Conservation (phyloP, 2,797 vertebrate genomes). For the Pseudomugil tenellus region DNA sequence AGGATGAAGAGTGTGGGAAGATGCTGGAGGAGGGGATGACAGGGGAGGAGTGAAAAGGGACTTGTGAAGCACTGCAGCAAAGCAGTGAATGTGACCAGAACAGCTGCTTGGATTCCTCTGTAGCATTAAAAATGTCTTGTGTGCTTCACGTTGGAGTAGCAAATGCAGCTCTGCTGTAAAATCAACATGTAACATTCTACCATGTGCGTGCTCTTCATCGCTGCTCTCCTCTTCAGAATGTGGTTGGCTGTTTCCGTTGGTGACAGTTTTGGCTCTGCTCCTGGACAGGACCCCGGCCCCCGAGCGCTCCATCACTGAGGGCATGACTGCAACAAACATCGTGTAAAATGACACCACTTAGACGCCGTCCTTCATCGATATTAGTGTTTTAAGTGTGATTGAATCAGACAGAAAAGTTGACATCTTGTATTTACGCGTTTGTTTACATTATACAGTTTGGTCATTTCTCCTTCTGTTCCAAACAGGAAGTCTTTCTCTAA, state of each 20-base stretch:
- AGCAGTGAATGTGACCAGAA: conserved; percentile 30
- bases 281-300: conserved; percentile 90
- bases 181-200: conserved; percentile 64
- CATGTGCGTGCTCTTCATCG: conserved; percentile 91
- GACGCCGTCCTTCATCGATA: conserved; percentile 4
- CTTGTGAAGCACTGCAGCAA: conserved; percentile 46
- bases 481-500: conserved; percentile 5
- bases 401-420: too few relatives aligned
- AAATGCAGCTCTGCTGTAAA: neutral
- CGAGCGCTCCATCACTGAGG: conserved; percentile 93
- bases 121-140: neutral
- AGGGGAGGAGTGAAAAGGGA: conserved; percentile 32
- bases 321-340: conserved; percentile 80
- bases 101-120: conserved; percentile 27
- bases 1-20: conserved; percentile 50
- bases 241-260: conserved; percentile 85
- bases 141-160: neutral
- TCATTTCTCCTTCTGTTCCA: conserved; percentile 7
- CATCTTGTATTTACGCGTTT: too few relatives aligned
- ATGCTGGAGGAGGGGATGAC: conserved; percentile 33
- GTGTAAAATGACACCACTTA: neutral
- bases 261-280: conserved; percentile 89
- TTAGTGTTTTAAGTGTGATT: conserved; percentile 4
- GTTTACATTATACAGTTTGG: neutral
- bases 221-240: conserved; percentile 94